These are phyloP conservation scores for Tupaia tana DNA, from an alignment of 2,113 vertebrate species.

Conservation along the genomic window DNA sequence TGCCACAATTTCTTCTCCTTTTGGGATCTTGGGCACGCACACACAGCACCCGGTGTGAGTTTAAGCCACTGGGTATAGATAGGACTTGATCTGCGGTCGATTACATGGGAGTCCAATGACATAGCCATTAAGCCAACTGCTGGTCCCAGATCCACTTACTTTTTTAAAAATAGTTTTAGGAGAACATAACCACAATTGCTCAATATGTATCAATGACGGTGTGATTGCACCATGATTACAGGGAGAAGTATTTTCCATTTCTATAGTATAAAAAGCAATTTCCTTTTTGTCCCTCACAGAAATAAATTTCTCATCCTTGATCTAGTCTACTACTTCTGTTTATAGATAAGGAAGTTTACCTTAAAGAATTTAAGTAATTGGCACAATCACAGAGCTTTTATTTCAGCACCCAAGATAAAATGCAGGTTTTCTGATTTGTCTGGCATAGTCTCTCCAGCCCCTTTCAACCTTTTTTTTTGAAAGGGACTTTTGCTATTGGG, in stretches of 20 bases:
- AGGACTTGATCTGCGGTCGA: too few relatives aligned
- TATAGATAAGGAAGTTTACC: background rate
- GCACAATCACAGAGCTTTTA: background rate
- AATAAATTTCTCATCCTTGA: background rate
- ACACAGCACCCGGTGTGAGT: too few relatives aligned
- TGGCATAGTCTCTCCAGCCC: background rate
- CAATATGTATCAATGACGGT: background rate
- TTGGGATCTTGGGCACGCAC: too few relatives aligned
- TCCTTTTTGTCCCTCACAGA: background rate
- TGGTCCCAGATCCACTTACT: background rate
- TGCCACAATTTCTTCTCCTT: too few relatives aligned
- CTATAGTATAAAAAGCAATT: too few relatives aligned
- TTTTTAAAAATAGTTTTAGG: conserved; percentile 19
- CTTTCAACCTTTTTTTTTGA: background rate
- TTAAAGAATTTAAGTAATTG: background rate
- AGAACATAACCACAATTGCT: background rate
- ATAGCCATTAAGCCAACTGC: too few relatives aligned
- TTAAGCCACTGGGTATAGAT: too few relatives aligned
- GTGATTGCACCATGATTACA: background rate
- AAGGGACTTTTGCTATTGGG: too few relatives aligned
- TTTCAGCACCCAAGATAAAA: background rate
- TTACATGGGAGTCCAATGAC: too few relatives aligned
- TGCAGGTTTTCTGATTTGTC: background rate
- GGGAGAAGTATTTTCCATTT: background rate
- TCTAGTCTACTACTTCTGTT: background rate